phyloP scores from a whole-genome alignment of 2,113 vertebrate species.

The Sinocyclocheilus rhinocerous region DNA sequence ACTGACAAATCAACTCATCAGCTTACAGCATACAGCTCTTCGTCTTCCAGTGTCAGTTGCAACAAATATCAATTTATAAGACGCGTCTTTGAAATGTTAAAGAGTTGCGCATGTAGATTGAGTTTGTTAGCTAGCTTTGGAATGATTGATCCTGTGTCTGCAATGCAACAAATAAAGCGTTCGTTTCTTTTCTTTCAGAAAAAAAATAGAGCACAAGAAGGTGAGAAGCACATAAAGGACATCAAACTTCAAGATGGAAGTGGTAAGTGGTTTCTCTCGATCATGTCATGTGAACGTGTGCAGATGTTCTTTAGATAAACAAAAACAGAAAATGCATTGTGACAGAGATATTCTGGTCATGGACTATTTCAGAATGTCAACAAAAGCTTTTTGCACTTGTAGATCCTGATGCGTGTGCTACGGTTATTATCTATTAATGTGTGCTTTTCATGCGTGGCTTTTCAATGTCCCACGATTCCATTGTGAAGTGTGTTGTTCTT shows the following conservation, averaged over 20 bases:
- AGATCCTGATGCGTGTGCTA: background rate
- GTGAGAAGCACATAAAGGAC: slow-evolving; percentile 60
- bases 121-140: background rate
- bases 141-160: background rate
- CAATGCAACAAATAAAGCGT: background rate
- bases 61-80: background rate
- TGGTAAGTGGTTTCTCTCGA: slow-evolving; percentile 61
- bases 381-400: too few species aligned
- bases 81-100: background rate
- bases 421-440: slow-evolving; percentile 5
- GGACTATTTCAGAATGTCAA: too few species aligned
- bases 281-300: slow-evolving; percentile 11
- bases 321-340: background rate
- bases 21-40: too few species aligned
- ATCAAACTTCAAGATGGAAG: slow-evolving; percentile 56
- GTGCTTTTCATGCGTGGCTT: background rate
- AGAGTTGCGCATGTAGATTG: background rate
- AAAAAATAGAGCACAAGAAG: slow-evolving; percentile 70
- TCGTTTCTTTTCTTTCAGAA: slow-evolving; percentile 61
- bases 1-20: too few species aligned
- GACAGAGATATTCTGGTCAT: too few species aligned
- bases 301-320: background rate
- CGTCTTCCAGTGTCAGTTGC: too few species aligned
- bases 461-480: background rate
- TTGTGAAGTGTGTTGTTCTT: slow-evolving; percentile 11